A percentile compares a stretch with the other conserved stretches of the same genome.
Conservation (phyloP, 2,888 invertebrate species). For the Dilophus febrilis region DNA sequence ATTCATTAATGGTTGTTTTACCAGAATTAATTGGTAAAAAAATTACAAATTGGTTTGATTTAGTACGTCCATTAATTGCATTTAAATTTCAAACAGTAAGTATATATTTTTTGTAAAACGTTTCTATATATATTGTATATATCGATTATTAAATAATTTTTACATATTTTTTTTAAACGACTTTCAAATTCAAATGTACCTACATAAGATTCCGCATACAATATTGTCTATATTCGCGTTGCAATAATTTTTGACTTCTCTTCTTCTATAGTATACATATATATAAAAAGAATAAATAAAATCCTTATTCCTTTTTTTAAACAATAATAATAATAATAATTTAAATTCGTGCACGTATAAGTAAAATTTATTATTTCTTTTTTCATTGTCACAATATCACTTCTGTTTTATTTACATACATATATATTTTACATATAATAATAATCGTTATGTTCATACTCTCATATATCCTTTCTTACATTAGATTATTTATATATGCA, state of each 20-base stretch:
- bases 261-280: no score
- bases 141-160: background rate
- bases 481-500: no score
- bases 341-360: no score
- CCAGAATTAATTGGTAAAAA: conserved; percentile 77
- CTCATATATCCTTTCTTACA: no score
- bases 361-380: background rate
- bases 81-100: conserved; percentile 90
- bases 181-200: background rate
- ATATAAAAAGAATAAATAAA: no score
- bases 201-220: no score
- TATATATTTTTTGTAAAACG: background rate
- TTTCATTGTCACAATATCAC: background rate
- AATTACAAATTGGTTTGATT: conserved; percentile 80
- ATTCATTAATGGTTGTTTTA: conserved; percentile 75
- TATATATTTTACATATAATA: no score
- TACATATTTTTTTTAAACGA: background rate
- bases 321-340: no score
- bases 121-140: background rate
- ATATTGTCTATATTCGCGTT: no score
- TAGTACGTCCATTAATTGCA: conserved; percentile 80
- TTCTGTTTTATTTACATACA: background rate
- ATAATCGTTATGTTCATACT: no score
- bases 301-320: no score
- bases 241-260: no score